Evolutionary conservation across 2,888 invertebrate species (phyloP), one percentile per base, ranked within the genome.

Genomic region (Leptinotarsa tumamoca): DNA sequence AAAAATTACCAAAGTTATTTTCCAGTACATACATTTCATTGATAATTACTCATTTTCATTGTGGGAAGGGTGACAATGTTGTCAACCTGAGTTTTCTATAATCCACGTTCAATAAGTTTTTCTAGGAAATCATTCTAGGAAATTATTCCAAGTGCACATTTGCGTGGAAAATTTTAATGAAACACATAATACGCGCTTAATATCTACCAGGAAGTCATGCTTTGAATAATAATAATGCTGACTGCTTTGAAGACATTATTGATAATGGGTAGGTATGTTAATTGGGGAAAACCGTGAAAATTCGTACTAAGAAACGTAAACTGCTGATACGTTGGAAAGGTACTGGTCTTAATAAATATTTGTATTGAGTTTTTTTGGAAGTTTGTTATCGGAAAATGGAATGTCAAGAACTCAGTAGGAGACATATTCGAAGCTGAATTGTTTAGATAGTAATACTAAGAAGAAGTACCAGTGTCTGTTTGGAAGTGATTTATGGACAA

Each of bases 281-380:
- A 58, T 58, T 58, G 58, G 23, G 58, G 15, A 58, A 58, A 58
- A 58, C 58, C 58, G 58, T 58, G 58, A 27, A 58, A 58, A 23
- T 58, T 58, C 4, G 14, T 58, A 58, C 58, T 23, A 15, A 14
- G 58, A 58, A 58, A 15, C 58, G 58, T 58, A 4, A 58, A 27
- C 1, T 58, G 58, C 21, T 14, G 14, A 27, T 58, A 23, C 5
- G 4, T 27, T 58, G 58, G 27, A 58, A 14, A 27, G 23, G 58
- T 4, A 58, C 15, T 58, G 21, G 4, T 58, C 2, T 23, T 15
- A 1, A 21, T 58, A 58, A 58, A 4, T 23, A 21, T 23, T 58
- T 14, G 14, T 15, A 2, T 58, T 15, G 14, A 23, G 4, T 58
- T 58, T 58, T 23, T 23, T 23, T 23, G 52, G 4, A 23, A 58